Conservation (phyloP, 2,797 vertebrate genomes). For the Argyrosomus regius region DNA sequence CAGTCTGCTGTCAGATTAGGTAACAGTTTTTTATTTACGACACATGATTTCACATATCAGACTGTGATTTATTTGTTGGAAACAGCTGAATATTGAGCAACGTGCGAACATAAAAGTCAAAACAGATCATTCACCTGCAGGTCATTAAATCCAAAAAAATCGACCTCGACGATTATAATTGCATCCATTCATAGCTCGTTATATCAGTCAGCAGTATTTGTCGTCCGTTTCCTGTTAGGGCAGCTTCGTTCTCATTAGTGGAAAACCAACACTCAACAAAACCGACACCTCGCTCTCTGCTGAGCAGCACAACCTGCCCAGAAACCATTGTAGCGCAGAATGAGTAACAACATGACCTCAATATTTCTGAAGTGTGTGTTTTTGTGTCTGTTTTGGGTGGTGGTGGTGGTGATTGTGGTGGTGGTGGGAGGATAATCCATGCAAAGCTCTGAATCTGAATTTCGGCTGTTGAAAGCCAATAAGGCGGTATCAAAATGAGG, state of each 20-base stretch:
- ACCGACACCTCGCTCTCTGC: constrained; percentile 30
- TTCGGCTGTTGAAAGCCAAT: constrained; percentile 78
- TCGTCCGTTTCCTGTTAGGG: constrained; percentile 2
- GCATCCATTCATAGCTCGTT: background rate
- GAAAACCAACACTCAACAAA: constrained; percentile 18
- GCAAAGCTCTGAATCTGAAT: constrained; percentile 74
- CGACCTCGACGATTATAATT: constrained; percentile 19
- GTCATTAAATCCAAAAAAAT: constrained; percentile 18
- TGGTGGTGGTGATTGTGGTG: background rate
- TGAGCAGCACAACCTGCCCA: constrained; percentile 47
- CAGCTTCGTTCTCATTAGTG: constrained; percentile 27
- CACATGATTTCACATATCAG: background rate
- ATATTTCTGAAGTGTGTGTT: constrained; percentile 60
- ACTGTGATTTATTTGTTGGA: constrained; percentile 26
- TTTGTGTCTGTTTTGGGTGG: constrained; percentile 56
- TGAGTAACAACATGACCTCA: constrained; percentile 70
- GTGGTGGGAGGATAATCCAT: constrained; percentile 67
- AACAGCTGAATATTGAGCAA: constrained; percentile 9
- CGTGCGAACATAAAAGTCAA: background rate
- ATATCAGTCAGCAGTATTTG: constrained; percentile 23
- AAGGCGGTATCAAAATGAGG: constrained; percentile 80
- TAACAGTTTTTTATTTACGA: background rate
- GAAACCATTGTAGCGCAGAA: constrained; percentile 33
- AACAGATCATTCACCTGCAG: constrained; percentile 25
- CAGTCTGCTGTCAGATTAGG: background rate